A percentile compares a stretch with the other conserved stretches of the same genome.
Evolutionary conservation across 2,888 invertebrate species (phyloP).

Genomic region (Boloria selene): DNA sequence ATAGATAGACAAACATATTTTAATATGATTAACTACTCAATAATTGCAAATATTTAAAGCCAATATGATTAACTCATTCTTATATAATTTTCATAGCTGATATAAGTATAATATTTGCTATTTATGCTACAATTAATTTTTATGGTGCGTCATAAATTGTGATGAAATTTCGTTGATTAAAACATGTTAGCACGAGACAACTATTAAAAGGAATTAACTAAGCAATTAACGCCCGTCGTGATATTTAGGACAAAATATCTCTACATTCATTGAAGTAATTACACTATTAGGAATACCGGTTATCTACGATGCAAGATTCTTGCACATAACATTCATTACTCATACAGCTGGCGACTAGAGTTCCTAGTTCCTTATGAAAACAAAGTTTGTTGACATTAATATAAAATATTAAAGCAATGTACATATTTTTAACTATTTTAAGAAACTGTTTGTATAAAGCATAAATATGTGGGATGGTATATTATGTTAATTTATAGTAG

Average conservation of each 20-base stretch:
- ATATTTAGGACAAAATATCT: slow-evolving; percentile 43
- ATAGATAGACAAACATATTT: no score
- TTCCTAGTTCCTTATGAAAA: slow-evolving; percentile 15
- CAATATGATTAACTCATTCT: slow-evolving; percentile 1
- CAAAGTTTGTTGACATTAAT: neutral
- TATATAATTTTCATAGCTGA: slow-evolving; percentile 10
- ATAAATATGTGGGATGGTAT: no score
- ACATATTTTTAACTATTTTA: no score
- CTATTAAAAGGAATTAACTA: slow-evolving; percentile 43
- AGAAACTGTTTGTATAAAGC: no score
- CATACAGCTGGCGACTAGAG: neutral
- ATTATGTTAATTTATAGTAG: no score
- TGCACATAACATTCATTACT: slow-evolving; percentile 1
- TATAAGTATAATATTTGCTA: slow-evolving; percentile 13
- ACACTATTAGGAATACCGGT: slow-evolving; percentile 35
- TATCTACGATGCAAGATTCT: slow-evolving; percentile 30
- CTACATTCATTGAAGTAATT: slow-evolving; percentile 43
- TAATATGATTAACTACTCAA: no score
- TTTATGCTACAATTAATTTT: slow-evolving; percentile 17
- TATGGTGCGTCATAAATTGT: slow-evolving; percentile 18
- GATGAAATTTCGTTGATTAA: slow-evolving; percentile 26
- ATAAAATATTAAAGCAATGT: no score
- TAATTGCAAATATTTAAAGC: neutral
- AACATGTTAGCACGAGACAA: slow-evolving; percentile 31
- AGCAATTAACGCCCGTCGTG: slow-evolving; percentile 40